Conservation (phyloP, 53 echinoderm and acorn worm genomes). For the Echinometra lucunter region DNA sequence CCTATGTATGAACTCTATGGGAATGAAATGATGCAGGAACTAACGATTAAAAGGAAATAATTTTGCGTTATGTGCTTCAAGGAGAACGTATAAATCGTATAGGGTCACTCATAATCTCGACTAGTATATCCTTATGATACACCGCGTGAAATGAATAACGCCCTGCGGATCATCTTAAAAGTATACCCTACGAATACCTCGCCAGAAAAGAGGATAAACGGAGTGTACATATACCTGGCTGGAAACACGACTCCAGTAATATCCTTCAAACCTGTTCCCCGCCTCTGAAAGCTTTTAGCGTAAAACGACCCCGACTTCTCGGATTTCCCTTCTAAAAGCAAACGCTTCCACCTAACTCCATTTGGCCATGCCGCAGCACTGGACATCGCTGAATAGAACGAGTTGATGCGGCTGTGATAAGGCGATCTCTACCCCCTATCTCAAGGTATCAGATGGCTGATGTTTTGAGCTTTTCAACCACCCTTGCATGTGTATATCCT, state of each 20-base stretch:
- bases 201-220: background rate
- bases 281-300: conserved; percentile 51
- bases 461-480: background rate
- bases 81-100: no score
- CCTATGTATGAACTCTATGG: no score
- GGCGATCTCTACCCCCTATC: background rate
- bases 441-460: background rate
- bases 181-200: background rate
- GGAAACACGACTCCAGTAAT: background rate
- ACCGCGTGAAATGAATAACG: background rate
- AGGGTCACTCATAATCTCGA: background rate
- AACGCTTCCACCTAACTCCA: background rate
- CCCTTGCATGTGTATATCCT: background rate
- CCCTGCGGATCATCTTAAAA: background rate
- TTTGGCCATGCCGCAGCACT: background rate
- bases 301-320: conserved; percentile 25
- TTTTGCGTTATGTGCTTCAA: no score
- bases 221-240: background rate
- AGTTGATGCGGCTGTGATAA: conserved; percentile 11
- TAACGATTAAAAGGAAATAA: no score
- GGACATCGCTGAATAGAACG: background rate
- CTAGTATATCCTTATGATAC: background rate
- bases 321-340: conserved; percentile 36
- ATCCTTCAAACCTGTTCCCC: conserved; percentile 14
- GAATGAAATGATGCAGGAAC: no score